A percentile compares a stretch with the other conserved stretches of the same genome.
Evolutionary conservation across 2,113 vertebrate genomes (phyloP).

Genomic region (Burhinus oedicnemus): DNA sequence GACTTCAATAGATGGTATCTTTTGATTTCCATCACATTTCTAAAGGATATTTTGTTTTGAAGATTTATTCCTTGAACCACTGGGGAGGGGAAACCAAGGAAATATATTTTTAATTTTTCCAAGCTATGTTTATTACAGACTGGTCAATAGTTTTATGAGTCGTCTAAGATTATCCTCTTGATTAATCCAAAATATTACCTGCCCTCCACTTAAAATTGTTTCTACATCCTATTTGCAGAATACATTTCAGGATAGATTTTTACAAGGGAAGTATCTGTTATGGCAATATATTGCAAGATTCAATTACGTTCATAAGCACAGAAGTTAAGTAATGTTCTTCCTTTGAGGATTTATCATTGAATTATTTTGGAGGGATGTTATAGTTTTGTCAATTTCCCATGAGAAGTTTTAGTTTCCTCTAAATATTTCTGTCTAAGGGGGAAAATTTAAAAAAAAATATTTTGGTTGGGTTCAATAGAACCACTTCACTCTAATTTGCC

Average conservation of each 20-base stretch:
- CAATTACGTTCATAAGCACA: background rate
- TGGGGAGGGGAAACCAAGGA: background rate
- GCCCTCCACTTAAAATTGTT: background rate
- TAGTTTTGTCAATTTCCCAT: background rate
- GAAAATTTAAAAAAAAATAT: background rate
- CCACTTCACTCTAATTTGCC: background rate
- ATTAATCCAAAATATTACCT: background rate
- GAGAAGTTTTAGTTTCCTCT: background rate
- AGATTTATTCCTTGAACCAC: background rate
- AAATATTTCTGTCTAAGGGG: background rate
- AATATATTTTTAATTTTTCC: background rate
- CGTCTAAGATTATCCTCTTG: background rate
- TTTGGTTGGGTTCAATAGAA: background rate
- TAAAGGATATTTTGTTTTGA: background rate
- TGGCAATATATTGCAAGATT: background rate
- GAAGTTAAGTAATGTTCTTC: background rate
- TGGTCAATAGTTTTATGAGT: background rate
- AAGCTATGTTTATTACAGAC: background rate
- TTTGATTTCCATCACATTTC: background rate
- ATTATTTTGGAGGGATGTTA: background rate
- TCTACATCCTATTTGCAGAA: background rate
- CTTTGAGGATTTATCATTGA: background rate
- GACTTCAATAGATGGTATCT: background rate
- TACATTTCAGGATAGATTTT: background rate
- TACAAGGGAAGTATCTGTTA: background rate